Evolutionary conservation across 2,797 vertebrate genomes (phyloP).

Genomic region (Acropternis orthonyx): DNA sequence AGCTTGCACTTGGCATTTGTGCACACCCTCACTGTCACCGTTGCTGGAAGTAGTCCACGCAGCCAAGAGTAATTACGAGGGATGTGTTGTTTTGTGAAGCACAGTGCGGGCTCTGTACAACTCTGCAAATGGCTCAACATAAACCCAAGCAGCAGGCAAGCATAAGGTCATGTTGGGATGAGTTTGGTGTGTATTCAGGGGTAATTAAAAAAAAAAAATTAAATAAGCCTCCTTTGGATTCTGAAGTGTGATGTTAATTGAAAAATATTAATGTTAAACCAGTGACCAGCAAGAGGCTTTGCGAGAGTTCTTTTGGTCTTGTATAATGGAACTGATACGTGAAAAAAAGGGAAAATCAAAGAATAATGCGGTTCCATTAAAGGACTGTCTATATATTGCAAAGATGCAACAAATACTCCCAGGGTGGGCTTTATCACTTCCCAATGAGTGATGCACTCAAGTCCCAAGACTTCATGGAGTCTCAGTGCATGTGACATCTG

Average conservation of each 20-base stretch:
- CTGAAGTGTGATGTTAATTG: not conserved
- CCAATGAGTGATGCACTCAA: not conserved
- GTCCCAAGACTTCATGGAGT: not conserved
- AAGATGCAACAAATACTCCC: not conserved
- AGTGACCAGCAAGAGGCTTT: not conserved
- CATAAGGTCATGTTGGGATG: not conserved
- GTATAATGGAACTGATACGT: not conserved
- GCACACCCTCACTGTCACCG: not conserved
- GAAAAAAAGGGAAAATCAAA: not conserved
- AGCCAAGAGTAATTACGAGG: slow-evolving; percentile 8
- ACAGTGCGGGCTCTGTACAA: not conserved
- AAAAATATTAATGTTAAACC: not conserved
- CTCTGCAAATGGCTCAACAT: not conserved
- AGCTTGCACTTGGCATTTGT: not conserved
- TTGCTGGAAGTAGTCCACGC: not conserved
- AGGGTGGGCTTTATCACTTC: not conserved
- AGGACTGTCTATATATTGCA: not conserved
- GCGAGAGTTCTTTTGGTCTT: not conserved
- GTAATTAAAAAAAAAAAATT: not conserved
- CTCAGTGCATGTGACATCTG: not conserved
- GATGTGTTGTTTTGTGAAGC: not conserved
- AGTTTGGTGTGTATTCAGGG: not conserved
- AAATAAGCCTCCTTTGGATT: not conserved
- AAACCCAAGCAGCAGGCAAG: not conserved
- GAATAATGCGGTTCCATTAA: not conserved